Evolutionary conservation across 2,888 invertebrate species (phyloP), one percentile per base, ranked within the genome.

Genomic region (Cantharis lateralis): DNA sequence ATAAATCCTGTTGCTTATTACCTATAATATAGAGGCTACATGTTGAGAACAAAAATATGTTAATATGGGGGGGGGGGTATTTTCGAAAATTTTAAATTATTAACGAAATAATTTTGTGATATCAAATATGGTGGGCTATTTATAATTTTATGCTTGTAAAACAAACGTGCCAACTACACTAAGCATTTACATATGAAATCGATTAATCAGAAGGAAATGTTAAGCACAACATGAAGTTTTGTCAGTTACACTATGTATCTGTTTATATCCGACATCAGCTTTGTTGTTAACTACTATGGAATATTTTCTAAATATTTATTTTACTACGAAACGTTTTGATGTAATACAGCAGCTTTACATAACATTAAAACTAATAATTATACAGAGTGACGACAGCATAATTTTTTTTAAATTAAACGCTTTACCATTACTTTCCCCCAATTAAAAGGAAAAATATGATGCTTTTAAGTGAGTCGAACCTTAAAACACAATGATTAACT

Each of bases 181-280:
- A 66, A 66, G 20, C 64, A 66, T 24, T 20, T 20, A 20, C 16
- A 13, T 24, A 20, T 16, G 64, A 24, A 64, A 66, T 66, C 20
- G 64, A 66, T 66, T 66, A 66, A 66, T 66, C 64, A 16, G 1
- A 66, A 66, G 64, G 64, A 66, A 66, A 66, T 66, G 64, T 66
- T 66, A 18, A n/a, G 64, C 20, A 66, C 24, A 20, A 16, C 24
- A 24, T 66, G 24, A 24, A 66, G 16, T 66, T 66, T 20, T 66
- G 64, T 66, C 64, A 66, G 64, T n/a, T 66, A 24, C 64, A 66
- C 24, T n/a, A 66, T 13, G 64, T 20, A 66, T 66, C 64, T 66
- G 64, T 66, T 66, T 20, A 20, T 66, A 66, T 66, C 64, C 64
- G 64, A 66, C 64, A 66, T 13, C 64, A n/a, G 24, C 64, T 66